These are phyloP conservation scores for Carollia perspicillata DNA, from an alignment of 2,113 vertebrate genomes.

Conservation along the genomic window DNA sequence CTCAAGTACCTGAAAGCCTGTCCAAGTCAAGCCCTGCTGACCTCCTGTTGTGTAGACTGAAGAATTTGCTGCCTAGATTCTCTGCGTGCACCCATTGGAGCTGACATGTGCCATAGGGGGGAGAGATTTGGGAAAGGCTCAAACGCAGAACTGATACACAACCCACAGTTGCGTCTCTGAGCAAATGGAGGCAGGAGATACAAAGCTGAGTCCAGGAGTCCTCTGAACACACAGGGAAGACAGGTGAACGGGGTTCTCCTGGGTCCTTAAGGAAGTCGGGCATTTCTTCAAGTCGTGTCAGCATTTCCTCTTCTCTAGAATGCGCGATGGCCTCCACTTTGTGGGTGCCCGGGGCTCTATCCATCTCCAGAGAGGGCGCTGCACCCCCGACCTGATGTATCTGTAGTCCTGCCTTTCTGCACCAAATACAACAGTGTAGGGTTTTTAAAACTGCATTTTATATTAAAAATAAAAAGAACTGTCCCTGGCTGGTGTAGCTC, in stretches of 20 bases:
- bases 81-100: not conserved
- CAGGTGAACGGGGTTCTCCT: fast-evolving
- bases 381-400: not conserved
- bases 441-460: not conserved
- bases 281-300: not conserved
- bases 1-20: not conserved
- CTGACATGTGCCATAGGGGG: not conserved
- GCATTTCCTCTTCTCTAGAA: not conserved
- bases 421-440: not conserved
- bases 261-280: not conserved
- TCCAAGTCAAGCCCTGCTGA: not conserved
- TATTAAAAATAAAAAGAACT: not conserved
- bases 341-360: not conserved
- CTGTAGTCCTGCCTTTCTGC: not conserved
- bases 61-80: not conserved
- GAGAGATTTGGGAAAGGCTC: not conserved
- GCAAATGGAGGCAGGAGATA: not conserved
- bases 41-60: not conserved
- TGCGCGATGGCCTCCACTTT: not conserved
- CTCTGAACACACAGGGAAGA: not conserved
- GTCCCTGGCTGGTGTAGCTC: no score
- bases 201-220: not conserved
- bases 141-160: not conserved
- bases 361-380: not conserved
- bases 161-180: not conserved